These are phyloP conservation scores for Toxotes lorentzi DNA, from an alignment of 2,797 vertebrate species.

Conservation along the genomic window DNA sequence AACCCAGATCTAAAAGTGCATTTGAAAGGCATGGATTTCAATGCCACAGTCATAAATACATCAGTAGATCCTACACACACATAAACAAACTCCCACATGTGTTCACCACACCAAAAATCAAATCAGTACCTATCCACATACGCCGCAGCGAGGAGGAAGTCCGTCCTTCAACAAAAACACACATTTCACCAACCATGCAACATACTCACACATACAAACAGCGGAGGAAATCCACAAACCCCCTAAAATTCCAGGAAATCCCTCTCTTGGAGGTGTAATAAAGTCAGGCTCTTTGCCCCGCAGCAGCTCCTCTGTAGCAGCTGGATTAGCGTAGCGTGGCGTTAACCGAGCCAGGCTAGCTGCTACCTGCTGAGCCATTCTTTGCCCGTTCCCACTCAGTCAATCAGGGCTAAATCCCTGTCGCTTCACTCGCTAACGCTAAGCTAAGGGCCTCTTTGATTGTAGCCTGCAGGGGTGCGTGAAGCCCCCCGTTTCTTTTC, in stretches of 20 bases:
- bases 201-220: slow-evolving; percentile 45
- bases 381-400: slow-evolving; percentile 64
- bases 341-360: slow-evolving; percentile 62
- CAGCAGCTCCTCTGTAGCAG: slow-evolving; percentile 44
- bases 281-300: slow-evolving; percentile 61
- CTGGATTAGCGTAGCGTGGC: slow-evolving; percentile 67
- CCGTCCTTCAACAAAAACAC: slow-evolving; percentile 59
- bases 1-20: slow-evolving; percentile 38
- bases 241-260: slow-evolving; percentile 60
- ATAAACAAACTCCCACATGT: slow-evolving; percentile 64
- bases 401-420: slow-evolving; percentile 75
- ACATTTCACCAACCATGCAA: slow-evolving; percentile 49
- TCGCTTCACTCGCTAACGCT: slow-evolving; percentile 68
- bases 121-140: slow-evolving; percentile 43
- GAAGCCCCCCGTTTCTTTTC: slow-evolving; percentile 67
- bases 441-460: slow-evolving; percentile 77
- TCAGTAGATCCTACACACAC: slow-evolving; percentile 39
- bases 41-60: slow-evolving; percentile 65
- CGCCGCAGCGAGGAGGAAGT: slow-evolving; percentile 38
- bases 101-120: slow-evolving; percentile 58
- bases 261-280: slow-evolving; percentile 56
- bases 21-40: slow-evolving; percentile 41
- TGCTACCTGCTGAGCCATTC: slow-evolving; percentile 79
- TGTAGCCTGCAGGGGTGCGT: slow-evolving; percentile 66
- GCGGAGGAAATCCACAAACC: slow-evolving; percentile 62